These are phyloP conservation scores for Clytia hemisphaerica DNA, from an alignment of 30 jellyfish, hydroid and myxozoan species.

Conservation along the genomic window DNA sequence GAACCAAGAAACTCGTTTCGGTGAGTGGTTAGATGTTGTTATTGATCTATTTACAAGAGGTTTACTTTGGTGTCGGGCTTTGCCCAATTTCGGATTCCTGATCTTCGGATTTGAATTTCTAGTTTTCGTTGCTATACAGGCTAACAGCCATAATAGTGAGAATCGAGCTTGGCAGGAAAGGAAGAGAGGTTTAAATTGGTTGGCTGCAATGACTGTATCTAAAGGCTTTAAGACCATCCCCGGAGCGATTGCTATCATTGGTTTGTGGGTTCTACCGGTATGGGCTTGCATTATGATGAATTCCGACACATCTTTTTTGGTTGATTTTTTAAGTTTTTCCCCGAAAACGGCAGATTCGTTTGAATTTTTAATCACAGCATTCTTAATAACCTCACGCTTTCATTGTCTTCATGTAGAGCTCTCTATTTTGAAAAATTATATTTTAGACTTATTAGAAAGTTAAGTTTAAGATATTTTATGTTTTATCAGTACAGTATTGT, in stretches of 20 bases:
- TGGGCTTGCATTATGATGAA: too few species aligned
- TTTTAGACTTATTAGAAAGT: too few species aligned
- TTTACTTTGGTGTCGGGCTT: constrained; percentile 53
- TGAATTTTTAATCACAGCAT: too few species aligned
- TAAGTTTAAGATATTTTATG: too few species aligned
- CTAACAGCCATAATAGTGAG: too few species aligned
- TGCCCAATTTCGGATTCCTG: constrained; percentile 45
- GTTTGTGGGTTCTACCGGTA: constrained; percentile 22
- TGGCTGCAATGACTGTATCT: constrained; percentile 2
- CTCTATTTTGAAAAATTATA: too few species aligned
- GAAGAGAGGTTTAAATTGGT: constrained; percentile 2
- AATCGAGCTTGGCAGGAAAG: constrained; percentile 56
- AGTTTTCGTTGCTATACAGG: constrained; percentile 64
- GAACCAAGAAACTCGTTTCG: constrained; percentile 59
- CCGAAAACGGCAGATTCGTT: too few species aligned
- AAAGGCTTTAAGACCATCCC: constrained; percentile 16
- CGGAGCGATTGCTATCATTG: constrained; percentile 1
- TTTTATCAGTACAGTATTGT: too few species aligned
- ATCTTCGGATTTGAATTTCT: constrained; percentile 61
- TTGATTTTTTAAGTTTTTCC: too few species aligned
- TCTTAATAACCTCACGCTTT: too few species aligned
- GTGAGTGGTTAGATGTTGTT: constrained; percentile 77
- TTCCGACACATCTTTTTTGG: too few species aligned
- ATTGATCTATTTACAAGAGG: constrained; percentile 57
- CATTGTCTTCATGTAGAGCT: too few species aligned